Evolutionary conservation across 2,888 invertebrate genomes (phyloP).

Genomic region (Amblyjoppa fuscipennis): DNA sequence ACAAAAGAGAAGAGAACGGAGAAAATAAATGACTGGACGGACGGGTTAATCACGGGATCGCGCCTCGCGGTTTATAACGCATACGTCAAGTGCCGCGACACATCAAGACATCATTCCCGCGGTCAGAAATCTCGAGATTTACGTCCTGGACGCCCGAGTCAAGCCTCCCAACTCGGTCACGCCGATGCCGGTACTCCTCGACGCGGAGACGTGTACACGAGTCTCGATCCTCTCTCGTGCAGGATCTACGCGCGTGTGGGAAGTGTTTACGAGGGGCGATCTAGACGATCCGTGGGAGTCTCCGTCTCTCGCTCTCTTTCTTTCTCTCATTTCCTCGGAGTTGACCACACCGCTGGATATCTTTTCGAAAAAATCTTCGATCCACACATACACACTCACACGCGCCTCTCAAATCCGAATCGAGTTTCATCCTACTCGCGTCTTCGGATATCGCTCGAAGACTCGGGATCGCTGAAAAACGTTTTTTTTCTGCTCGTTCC

Average conservation of each 20-base stretch:
- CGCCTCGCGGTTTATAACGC: slow-evolving; percentile 60
- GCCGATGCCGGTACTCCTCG: slow-evolving; percentile 32
- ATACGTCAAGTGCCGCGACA: slow-evolving; percentile 71
- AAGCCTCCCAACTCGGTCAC: slow-evolving; percentile 56
- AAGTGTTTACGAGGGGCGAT: slow-evolving; percentile 79
- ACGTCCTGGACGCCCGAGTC: slow-evolving; percentile 47
- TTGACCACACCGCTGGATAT: slow-evolving; percentile 28
- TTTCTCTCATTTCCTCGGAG: slow-evolving; percentile 23
- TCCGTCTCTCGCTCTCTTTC: slow-evolving; percentile 39
- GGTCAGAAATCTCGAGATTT: slow-evolving; percentile 72
- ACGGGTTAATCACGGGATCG: slow-evolving; percentile 73
- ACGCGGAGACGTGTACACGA: neutral
- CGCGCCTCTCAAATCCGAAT: slow-evolving; percentile 14
- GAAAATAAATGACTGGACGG: slow-evolving; percentile 65
- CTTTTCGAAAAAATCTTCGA: slow-evolving; percentile 44
- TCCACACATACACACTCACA: slow-evolving; percentile 45
- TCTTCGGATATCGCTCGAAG: slow-evolving; percentile 45
- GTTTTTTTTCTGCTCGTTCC: neutral
- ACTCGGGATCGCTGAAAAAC: slow-evolving; percentile 19
- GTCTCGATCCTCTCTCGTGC: slow-evolving; percentile 48
- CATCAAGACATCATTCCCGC: slow-evolving; percentile 80
- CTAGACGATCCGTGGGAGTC: slow-evolving; percentile 77
- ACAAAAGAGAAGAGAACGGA: slow-evolving; percentile 43
- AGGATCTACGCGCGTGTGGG: slow-evolving; percentile 73
- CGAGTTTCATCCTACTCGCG: slow-evolving; percentile 61